Evolutionary conservation across 2,888 invertebrate genomes (phyloP).

Genomic region (Cosmia trapezina): DNA sequence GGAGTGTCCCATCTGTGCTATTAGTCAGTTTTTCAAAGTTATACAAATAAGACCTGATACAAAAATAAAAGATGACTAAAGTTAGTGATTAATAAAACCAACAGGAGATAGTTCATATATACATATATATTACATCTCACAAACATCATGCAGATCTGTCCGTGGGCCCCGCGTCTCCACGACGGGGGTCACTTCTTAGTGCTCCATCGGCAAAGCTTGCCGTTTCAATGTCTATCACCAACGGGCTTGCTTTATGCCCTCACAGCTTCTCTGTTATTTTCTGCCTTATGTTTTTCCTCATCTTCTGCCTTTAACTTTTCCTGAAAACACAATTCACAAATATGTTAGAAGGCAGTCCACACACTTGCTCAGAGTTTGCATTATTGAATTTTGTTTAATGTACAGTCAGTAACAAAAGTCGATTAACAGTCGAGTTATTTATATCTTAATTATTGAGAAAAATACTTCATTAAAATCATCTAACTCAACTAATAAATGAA

Average conservation of each 20-base stretch:
- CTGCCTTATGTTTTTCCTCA: conserved; percentile 90
- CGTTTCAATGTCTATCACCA: conserved; percentile 1
- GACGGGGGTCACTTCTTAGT: background rate
- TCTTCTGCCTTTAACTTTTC: conserved; percentile 91
- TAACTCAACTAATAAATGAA: too few relatives aligned
- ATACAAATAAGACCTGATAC: background rate
- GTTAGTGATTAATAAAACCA: conserved; percentile 30
- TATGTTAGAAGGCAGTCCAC: background rate
- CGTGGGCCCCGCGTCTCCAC: background rate
- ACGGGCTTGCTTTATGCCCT: conserved; percentile 74
- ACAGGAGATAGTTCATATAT: conserved; percentile 4
- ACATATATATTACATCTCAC: conserved; percentile 30
- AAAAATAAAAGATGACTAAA: background rate
- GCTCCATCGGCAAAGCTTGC: conserved; percentile 1
- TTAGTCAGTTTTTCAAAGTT: background rate
- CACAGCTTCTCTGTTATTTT: conserved; percentile 89
- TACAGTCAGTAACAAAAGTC: too few relatives aligned
- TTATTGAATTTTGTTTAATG: background rate
- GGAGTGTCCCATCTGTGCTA: too few relatives aligned
- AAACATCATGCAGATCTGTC: conserved; percentile 49
- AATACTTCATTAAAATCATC: too few relatives aligned
- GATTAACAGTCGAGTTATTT: too few relatives aligned
- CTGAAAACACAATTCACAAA: conserved; percentile 62
- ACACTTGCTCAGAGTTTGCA: background rate
- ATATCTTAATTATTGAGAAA: too few relatives aligned